Evolutionary conservation across 2,888 invertebrate genomes (phyloP), one percentile per base, ranked within the genome.

Genomic region (Lithophane ornitopus): DNA sequence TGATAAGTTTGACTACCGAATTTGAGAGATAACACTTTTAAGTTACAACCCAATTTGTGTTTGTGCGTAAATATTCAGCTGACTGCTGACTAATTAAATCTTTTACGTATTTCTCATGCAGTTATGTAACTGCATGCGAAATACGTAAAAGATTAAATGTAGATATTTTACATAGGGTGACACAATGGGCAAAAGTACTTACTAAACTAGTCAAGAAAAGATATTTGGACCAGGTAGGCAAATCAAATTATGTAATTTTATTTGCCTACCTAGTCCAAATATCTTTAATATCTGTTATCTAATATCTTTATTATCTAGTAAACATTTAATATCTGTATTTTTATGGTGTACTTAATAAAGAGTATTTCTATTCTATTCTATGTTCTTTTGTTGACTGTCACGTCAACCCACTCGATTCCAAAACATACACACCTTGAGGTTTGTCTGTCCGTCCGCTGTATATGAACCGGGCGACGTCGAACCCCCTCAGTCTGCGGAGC

Each of bases 391-490:
- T 26, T 16, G n/a, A 6, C 46, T 46, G 22, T 16, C 4, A 26
- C 3, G 11, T 54, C 22, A 52, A 52, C 4, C 8, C 12, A 46
- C 14, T 49, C 4, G 41, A 26, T 16, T 19, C 12, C 2, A 54
- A n/a, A 12, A 54, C 54, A 14, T 61, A 63, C 54, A 14, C 88
- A 97, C 97, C 97, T 92, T 97, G 97, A 73, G 97, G 96, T 87
- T 97, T 98, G 79, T 97, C 97, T n/a, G 92, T 96, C 67, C 98
- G 97, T 3, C 98, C 98, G 22, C 97, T 97, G 91, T 99, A 99
- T 0, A 99, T 81, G 82, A 99, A 97, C 84, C 95, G 96, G 0
- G 93, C 95, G 0, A 98, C 97, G 44, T 98, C 97, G 87, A 99
- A 99, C 0, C 98, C 97, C 72, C 96, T 96, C 9, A 99, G 94